Conservation (phyloP, 1,140 invertebrate species). For the Capitella teleta region DNA sequence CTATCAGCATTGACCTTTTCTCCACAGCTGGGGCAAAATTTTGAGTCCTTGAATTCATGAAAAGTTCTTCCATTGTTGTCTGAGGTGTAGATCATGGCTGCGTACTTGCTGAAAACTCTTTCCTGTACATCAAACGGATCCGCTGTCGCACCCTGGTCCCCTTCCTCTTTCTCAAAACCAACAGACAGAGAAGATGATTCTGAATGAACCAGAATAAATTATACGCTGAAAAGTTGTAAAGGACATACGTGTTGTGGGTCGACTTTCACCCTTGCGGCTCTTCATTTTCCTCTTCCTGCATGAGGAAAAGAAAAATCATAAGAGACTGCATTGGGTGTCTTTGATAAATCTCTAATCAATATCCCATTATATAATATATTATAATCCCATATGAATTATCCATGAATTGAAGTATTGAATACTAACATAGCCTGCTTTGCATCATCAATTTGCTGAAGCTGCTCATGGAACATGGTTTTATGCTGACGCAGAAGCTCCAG, state of each 20-base stretch:
- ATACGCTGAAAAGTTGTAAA: neutral
- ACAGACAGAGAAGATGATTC: neutral
- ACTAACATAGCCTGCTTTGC: constrained; percentile 16
- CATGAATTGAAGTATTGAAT: neutral
- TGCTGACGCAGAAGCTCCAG: constrained; percentile 31
- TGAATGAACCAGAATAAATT: neutral
- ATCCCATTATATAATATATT: neutral
- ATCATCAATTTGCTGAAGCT: constrained; percentile 30
- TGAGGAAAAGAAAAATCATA: neutral
- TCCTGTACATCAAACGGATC: constrained; percentile 39
- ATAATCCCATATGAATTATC: neutral
- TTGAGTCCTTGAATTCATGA: constrained; percentile 34
- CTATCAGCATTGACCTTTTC: constrained; percentile 38
- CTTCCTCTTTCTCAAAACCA: neutral
- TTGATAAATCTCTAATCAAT: neutral
- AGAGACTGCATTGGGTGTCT: neutral
- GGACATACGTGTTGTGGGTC: neutral
- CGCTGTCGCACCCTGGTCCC: constrained; percentile 14
- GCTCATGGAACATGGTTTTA: constrained; percentile 29
- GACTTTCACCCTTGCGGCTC: neutral
- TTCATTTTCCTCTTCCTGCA: neutral
- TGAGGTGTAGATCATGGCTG: constrained; percentile 37
- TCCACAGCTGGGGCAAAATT: constrained; percentile 36
- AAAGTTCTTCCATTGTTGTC: constrained; percentile 31
- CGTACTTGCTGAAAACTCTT: constrained; percentile 37